A percentile compares a stretch with the other conserved stretches of the same genome.
These are phyloP conservation scores for Lissonota sp. DNA, from an alignment of 2,888 invertebrate species.

Conservation along the genomic window DNA sequence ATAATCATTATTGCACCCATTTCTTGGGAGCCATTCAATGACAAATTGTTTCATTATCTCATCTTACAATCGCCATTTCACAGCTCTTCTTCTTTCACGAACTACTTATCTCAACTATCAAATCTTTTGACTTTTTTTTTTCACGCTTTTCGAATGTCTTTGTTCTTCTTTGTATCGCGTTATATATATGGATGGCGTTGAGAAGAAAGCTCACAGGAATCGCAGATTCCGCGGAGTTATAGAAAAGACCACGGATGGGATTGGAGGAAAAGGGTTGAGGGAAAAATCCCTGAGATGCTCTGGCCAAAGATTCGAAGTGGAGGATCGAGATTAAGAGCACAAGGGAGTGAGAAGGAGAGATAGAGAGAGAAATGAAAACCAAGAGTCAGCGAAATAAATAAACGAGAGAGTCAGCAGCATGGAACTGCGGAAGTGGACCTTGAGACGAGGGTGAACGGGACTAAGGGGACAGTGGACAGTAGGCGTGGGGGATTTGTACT, in stretches of 20 bases:
- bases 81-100: no score
- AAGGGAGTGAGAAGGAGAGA: constrained; percentile 46
- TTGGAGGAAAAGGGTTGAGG: constrained; percentile 45
- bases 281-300: constrained; percentile 24
- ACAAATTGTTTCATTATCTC: no score
- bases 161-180: neutral
- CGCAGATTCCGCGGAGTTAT: constrained; percentile 8
- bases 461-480: constrained; percentile 24
- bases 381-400: constrained; percentile 61
- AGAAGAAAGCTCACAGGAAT: neutral
- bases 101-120: no score
- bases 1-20: no score
- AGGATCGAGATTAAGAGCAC: constrained; percentile 64
- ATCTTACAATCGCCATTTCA: no score
- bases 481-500: constrained; percentile 14
- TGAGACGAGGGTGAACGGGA: constrained; percentile 59
- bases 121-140: neutral
- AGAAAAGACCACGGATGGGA: constrained; percentile 18
- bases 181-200: neutral
- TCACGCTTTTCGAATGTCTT: constrained; percentile 1
- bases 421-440: constrained; percentile 64
- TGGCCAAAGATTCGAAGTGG: constrained; percentile 55
- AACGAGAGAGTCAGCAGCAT: constrained; percentile 62
- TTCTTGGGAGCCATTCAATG: no score
- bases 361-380: constrained; percentile 21